Percentiles rank a stretch among this genome's conserved stretches.
These are phyloP conservation scores for Passer montanus DNA, from an alignment of 2,113 vertebrate species.

Conservation along the genomic window DNA sequence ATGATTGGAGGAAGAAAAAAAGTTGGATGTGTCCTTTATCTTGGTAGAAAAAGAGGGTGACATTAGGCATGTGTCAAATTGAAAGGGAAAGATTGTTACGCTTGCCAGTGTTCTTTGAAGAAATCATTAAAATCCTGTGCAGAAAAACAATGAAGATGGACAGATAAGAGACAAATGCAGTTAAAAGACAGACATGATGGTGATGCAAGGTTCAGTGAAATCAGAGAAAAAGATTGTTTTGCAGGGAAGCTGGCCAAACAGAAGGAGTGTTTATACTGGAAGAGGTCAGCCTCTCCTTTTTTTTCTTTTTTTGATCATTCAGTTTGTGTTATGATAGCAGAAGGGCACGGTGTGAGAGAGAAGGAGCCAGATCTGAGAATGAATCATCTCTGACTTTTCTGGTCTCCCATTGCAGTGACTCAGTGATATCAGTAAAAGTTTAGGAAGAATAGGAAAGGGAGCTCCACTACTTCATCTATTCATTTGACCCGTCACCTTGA, in stretches of 20 bases:
- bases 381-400: neutral
- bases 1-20: neutral
- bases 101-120: neutral
- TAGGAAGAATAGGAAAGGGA: neutral
- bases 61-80: neutral
- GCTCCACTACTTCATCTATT: neutral
- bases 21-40: neutral
- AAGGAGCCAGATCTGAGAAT: neutral
- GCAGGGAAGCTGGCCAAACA: constrained; percentile 11
- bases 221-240: neutral
- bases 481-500: neutral
- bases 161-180: neutral
- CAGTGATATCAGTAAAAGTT: neutral
- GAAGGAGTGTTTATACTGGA: constrained; percentile 18
- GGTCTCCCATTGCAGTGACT: neutral
- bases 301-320: neutral
- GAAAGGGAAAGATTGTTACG: neutral
- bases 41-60: neutral
- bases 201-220: neutral
- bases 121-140: constrained; percentile 4
- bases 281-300: neutral
- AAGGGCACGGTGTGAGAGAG: neutral
- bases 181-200: neutral
- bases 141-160: neutral
- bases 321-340: neutral